Evolutionary conservation across 2,888 invertebrate species (phyloP), one percentile per base, ranked within the genome.

Genomic region (Chymomyza procnemis): DNA sequence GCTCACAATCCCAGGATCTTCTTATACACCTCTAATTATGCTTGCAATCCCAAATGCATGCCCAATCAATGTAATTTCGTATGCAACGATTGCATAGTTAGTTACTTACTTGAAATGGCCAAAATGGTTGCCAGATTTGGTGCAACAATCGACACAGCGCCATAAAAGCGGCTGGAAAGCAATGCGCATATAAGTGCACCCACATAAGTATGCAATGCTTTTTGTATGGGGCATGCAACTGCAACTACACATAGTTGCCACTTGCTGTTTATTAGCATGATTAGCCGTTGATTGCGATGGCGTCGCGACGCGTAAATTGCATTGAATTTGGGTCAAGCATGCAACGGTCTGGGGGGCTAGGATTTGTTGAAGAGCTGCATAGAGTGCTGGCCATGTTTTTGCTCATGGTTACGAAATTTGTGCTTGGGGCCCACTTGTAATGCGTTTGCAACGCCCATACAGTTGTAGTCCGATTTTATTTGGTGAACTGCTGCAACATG

Each of bases 191-290:
- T 41, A 41, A 41, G 34, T 41, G 16, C 46, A 59, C 48, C 8
- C 61, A 61, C 70, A 58, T 71, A 79, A 85, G 87, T 76, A 70
- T 73, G 86, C 73, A 71, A 73, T 71, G 84, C 64, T 83, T 80
- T 87, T 83, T 77, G 64, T 75, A 62, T 50, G 48, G 18, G 4
- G 22, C 3, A n/a, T 18, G 50, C 8, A 3, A 22, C 22, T 54
- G 54, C 8, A 19, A 14, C 73, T 71, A 26, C 26, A 26, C 21
- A n/a, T n/a, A 14, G 54, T 22, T 54, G 54, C 8, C 9, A 14
- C 73, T 71, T 64, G 84, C 84, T 81, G 81, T 81, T 81, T 81
- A 81, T 81, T 81, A 81, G 81, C 81, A 83, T 81, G 81, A 81
- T 81, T 81, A 81, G 88, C 88, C 21, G 63, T 47, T 19, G 19